Percentiles rank a stretch among this genome's conserved stretches.
phyloP scores from a whole-genome alignment of 2,888 invertebrate species.

The Dolichopus griseipennis region DNA sequence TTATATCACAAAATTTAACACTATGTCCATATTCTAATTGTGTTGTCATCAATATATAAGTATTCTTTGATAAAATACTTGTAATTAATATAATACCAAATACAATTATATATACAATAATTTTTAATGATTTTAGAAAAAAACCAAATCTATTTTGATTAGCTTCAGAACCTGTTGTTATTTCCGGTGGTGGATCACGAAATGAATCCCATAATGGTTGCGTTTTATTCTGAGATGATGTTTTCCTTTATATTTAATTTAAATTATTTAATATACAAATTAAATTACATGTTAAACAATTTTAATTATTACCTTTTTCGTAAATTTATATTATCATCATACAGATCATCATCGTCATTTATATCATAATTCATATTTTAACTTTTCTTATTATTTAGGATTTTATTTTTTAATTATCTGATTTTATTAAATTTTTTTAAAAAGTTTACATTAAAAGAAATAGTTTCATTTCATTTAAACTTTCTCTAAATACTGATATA shows the following conservation, averaged over 20 bases:
- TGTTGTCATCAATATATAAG: constrained; percentile 63
- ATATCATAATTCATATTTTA: neutral
- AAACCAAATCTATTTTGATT: constrained; percentile 52
- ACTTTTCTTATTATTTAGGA: too few species aligned
- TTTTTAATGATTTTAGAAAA: constrained; percentile 55
- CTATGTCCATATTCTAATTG: constrained; percentile 51
- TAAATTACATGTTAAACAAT: too few species aligned
- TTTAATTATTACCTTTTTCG: neutral
- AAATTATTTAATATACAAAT: too few species aligned
- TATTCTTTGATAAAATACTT: constrained; percentile 64
- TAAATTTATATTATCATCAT: neutral
- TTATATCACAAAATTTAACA: constrained; percentile 53
- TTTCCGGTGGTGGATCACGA: constrained; percentile 59
- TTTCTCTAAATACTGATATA: too few species aligned
- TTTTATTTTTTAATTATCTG: too few species aligned
- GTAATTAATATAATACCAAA: constrained; percentile 57
- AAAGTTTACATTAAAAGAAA: too few species aligned
- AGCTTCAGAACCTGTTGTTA: constrained; percentile 59
- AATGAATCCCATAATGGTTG: constrained; percentile 70
- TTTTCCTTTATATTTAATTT: neutral
- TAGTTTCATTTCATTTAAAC: too few species aligned
- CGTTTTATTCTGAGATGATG: neutral
- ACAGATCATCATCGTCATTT: neutral
- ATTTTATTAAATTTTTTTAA: too few species aligned
- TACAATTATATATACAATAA: constrained; percentile 58